These are phyloP conservation scores for Lordiphosa fenestrarum DNA, from an alignment of 2,888 invertebrate species.

Conservation along the genomic window DNA sequence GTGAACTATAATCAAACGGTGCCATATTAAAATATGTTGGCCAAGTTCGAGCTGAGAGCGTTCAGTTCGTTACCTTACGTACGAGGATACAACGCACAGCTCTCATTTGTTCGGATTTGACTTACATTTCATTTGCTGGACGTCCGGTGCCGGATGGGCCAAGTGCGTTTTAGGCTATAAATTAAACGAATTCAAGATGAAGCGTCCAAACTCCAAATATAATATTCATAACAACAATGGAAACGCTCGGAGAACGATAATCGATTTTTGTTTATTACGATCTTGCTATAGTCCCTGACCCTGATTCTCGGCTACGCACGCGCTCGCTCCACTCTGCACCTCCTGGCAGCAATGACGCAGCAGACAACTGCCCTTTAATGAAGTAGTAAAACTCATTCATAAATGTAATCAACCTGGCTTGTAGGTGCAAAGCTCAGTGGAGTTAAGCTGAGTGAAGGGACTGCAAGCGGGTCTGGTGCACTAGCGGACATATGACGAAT, in stretches of 20 bases:
- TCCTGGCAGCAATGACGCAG: conserved; percentile 27
- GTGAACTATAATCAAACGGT: conserved; percentile 3
- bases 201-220: conserved; percentile 67
- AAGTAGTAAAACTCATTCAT: conserved; percentile 81
- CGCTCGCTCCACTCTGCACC: conserved; percentile 31
- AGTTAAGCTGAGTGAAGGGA: conserved; percentile 17
- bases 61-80: too few relatives aligned
- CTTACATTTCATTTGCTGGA: conserved; percentile 37
- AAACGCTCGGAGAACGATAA: conserved; percentile 76
- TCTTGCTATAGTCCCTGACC: conserved; percentile 35
- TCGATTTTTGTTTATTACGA: conserved; percentile 80
- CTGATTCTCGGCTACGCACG: conserved; percentile 30
- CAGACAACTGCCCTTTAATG: conserved; percentile 75
- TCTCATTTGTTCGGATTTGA: conserved; percentile 18
- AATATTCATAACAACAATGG: conserved; percentile 74
- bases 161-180: conserved; percentile 68
- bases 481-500: conserved; percentile 65
- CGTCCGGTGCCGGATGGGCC: conserved; percentile 51
- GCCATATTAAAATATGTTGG: conserved; percentile 1
- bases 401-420: conserved; percentile 73
- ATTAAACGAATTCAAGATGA: conserved; percentile 72
- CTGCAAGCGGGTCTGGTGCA: conserved; percentile 30
- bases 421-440: conserved; percentile 19
- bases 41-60: too few relatives aligned
- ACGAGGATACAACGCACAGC: too few relatives aligned